Percentiles rank a stretch among this genome's conserved stretches.
These are phyloP conservation scores for Ommatoiulus sabulosus DNA, from an alignment of 2,888 invertebrate species.

Conservation along the genomic window DNA sequence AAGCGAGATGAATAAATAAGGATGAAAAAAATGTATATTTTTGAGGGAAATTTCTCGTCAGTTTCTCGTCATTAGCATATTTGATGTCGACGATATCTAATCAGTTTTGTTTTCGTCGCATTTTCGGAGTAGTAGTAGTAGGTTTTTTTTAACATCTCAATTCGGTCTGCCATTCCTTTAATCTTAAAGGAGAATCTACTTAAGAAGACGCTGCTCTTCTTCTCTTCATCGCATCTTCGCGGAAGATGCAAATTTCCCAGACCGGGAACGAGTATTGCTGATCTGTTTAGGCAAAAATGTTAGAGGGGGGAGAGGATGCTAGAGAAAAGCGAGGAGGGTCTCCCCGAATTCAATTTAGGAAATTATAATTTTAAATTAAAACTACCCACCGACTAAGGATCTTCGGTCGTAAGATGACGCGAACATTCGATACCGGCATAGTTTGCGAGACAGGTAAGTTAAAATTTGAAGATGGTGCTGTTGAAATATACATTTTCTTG, in stretches of 20 bases:
- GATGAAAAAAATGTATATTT: too few relatives aligned
- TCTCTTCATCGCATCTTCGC: neutral
- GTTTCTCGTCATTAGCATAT: conserved; percentile 17
- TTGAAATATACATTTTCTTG: too few relatives aligned
- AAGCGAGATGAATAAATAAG: conserved; percentile 34
- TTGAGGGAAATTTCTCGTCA: too few relatives aligned
- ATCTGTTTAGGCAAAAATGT: conserved; percentile 18
- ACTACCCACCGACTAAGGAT: neutral
- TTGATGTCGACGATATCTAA: conserved; percentile 34
- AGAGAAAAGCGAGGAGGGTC: neutral
- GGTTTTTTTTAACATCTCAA: neutral
- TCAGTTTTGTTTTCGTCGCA: conserved; percentile 32
- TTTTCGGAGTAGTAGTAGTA: too few relatives aligned
- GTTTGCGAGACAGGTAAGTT: too few relatives aligned
- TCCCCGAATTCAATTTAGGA: neutral
- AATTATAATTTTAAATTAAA: conserved; percentile 34
- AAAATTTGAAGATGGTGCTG: too few relatives aligned
- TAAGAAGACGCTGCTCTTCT: neutral
- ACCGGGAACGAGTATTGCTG: neutral
- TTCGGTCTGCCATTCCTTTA: neutral
- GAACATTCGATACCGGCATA: too few relatives aligned
- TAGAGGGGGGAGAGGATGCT: neutral
- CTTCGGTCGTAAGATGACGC: too few relatives aligned
- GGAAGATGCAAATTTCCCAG: conserved; percentile 2
- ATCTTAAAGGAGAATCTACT: neutral